These are phyloP conservation scores for Harpegnathos saltator DNA, from an alignment of 1,140 invertebrate species.

Conservation along the genomic window DNA sequence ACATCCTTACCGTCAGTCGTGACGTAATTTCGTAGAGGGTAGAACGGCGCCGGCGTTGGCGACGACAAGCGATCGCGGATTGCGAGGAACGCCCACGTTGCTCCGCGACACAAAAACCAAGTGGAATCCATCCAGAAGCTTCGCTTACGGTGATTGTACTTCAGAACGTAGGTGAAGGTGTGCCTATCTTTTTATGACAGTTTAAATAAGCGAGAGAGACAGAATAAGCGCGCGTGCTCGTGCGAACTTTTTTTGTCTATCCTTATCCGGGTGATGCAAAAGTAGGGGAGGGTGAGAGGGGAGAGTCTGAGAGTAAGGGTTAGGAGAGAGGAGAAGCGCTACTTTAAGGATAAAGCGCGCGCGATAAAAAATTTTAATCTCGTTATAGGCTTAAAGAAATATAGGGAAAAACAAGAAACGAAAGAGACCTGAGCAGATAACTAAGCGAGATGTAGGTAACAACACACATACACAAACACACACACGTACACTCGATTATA, in stretches of 20 bases:
- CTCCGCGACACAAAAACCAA: constrained; percentile 73
- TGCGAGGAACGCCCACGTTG: constrained; percentile 48
- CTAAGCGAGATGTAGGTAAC: constrained; percentile 6
- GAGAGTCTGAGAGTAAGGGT: no score
- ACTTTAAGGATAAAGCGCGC: no score
- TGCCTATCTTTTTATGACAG: constrained; percentile 78
- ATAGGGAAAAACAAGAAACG: constrained; percentile 25
- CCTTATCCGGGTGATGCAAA: constrained; percentile 26
- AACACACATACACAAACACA: constrained; percentile 4
- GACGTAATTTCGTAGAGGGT: not conserved
- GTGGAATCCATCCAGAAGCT: constrained; percentile 84
- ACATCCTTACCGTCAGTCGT: constrained; percentile 2
- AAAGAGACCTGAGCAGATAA: constrained; percentile 57
- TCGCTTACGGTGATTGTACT: constrained; percentile 85
- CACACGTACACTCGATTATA: constrained; percentile 60
- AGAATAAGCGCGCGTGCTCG: not conserved
- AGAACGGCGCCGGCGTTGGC: not conserved
- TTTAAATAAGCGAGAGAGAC: constrained; percentile 32
- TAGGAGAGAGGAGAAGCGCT: no score
- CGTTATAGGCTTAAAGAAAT: constrained; percentile 56
- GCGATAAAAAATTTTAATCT: constrained; percentile 51
- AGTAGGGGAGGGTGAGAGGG: not conserved
- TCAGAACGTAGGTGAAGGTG: constrained; percentile 81
- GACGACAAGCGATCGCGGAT: no score
- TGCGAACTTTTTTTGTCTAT: constrained; percentile 16